Evolutionary conservation across 2,888 invertebrate species (phyloP).

Genomic region (Synergus umbraculus): DNA sequence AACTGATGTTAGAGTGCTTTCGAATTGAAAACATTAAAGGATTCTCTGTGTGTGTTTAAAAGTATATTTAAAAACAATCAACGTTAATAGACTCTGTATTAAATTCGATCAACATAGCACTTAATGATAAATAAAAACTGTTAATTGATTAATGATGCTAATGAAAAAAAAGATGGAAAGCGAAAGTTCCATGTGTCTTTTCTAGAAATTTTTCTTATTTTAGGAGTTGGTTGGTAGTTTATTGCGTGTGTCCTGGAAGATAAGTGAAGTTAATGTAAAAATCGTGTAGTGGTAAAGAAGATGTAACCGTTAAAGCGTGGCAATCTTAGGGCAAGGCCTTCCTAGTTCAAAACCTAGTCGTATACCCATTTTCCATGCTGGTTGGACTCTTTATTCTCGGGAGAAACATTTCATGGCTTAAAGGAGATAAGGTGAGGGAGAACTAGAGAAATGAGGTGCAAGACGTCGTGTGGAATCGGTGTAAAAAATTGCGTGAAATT

Average conservation of each 20-base stretch:
- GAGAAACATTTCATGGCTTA: conserved; percentile 32
- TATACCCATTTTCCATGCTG: conserved; percentile 13
- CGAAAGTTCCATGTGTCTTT: background rate
- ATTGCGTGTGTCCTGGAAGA: conserved; percentile 6
- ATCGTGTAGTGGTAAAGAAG: conserved; percentile 32
- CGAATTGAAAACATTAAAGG: background rate
- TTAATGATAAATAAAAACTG: too few species aligned
- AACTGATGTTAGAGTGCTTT: background rate
- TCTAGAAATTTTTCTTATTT: background rate
- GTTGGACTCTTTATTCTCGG: conserved; percentile 3
- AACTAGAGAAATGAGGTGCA: conserved; percentile 16
- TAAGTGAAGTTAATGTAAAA: conserved; percentile 29
- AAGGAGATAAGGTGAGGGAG: conserved; percentile 6
- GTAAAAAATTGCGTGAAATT: conserved; percentile 15
- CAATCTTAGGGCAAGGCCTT: conserved; percentile 25
- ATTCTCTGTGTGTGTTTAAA: background rate
- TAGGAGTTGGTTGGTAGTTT: conserved; percentile 12
- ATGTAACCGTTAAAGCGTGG: conserved; percentile 20
- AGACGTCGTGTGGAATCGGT: conserved; percentile 1
- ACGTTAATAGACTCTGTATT: background rate
- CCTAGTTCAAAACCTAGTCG: conserved; percentile 4
- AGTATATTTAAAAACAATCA: too few species aligned
- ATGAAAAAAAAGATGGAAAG: too few species aligned
- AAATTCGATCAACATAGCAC: background rate
- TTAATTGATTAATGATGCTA: too few species aligned